Evolutionary conservation across 2,797 vertebrate genomes (phyloP), one percentile per base, ranked within the genome.

Genomic region (Pipistrellus pygmaeus): DNA sequence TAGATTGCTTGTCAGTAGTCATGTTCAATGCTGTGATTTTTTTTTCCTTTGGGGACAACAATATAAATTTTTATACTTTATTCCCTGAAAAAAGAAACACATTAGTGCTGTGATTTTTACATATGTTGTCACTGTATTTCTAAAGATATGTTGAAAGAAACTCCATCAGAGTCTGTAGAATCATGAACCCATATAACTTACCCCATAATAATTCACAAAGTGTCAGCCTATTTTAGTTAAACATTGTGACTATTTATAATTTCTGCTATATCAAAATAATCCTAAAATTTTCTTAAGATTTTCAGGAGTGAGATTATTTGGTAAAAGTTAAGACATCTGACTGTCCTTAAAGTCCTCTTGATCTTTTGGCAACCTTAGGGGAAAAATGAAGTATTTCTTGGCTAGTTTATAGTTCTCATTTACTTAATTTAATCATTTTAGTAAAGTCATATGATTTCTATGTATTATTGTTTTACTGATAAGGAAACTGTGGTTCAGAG

Each of bases 161-260:
- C 46, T 64, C 53, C 13, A 78, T 6, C 12, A 83, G 32, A 18
- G 27, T 18, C 21, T 93, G 2, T 76, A 78, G 72, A 92, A 84
- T 94, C 13, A 64, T 71, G 85, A 93, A 41, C 8, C n/a, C n/a
- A 77, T 82, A 88, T 91, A 72, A 85, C 84, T 85, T 85, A 77
- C 5, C 5, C 25, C 14, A 53, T 72, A 91, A 62, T 41, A 78
- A 57, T 60, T 41, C 60, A 84, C 5, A 46, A 83, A 88, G 13
- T 51, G 2, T 46, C 8, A 69, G 21, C 3, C 17, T 94, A 55
- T 69, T 71, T 84, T 86, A 88, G 46, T 82, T 88, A n/a, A 83
- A 57, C 27, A 81, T 35, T 84, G n/a, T 87, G 27, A 35, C 78
- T 86, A 48, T 38, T 76, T 76, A 69, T 75, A 75, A 69, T 66